phyloP scores from a whole-genome alignment of 1,140 invertebrate species.

The Conus ventricosus region DNA sequence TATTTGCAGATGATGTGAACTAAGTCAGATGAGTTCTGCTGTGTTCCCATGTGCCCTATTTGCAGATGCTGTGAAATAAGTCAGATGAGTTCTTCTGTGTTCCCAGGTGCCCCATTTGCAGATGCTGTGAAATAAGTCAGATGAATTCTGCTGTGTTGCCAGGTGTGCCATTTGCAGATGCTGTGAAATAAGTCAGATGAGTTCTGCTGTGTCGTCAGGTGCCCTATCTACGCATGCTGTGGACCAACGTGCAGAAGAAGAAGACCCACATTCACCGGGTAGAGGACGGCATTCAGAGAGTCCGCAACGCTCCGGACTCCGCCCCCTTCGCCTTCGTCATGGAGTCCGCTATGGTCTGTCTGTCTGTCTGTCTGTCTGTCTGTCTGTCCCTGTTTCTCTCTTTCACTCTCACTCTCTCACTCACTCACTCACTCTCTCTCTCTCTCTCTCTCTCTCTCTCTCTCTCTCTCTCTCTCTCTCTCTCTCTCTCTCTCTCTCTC shows the following conservation, averaged over 20 bases:
- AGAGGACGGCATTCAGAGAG: conserved; percentile 54
- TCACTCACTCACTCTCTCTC: not conserved
- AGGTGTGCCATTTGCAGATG: too few relatives aligned
- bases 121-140: too few relatives aligned
- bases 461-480: not conserved
- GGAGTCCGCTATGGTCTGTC: conserved; percentile 85
- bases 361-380: not conserved
- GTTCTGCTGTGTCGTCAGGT: not conserved
- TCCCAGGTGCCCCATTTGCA: too few relatives aligned
- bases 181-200: too few relatives aligned
- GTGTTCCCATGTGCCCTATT: too few relatives aligned
- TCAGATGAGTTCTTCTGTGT: too few relatives aligned
- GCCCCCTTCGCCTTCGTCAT: conserved; percentile 97
- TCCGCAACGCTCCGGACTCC: conserved; percentile 61
- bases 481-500: not conserved
- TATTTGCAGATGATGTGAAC: too few relatives aligned
- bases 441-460: not conserved
- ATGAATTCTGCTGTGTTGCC: too few relatives aligned
- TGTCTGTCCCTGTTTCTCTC: not conserved
- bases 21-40: too few relatives aligned
- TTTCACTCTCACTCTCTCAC: not conserved
- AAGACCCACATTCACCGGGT: conserved; percentile 34
- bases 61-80: too few relatives aligned
- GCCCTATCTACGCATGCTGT: conserved; percentile 41
- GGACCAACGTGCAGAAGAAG: conserved; percentile 19